Evolutionary conservation across 2,113 vertebrate genomes (phyloP), one percentile per base, ranked within the genome.

Genomic region (Ursus arctos): DNA sequence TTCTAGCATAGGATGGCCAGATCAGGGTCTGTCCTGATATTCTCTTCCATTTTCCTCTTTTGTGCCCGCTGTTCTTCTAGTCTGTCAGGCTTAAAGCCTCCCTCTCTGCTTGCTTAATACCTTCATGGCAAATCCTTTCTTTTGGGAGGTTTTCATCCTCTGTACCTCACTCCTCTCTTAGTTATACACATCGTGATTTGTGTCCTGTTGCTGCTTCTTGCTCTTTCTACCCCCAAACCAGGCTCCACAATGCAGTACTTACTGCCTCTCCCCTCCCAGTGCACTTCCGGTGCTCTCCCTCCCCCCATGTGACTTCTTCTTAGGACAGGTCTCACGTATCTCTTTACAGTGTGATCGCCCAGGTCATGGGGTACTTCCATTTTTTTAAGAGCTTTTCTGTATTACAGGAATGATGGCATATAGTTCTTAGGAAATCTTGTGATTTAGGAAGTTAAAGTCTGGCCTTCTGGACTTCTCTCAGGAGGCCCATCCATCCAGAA

Each of bases 361-460:
- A 4, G 51, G n/a, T n/a, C 53, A 57, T 88, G 40, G 15, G 55
- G 10, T 28, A 9, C 24, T 18, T 16, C 21, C n/a, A 7, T 12
- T 72, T 72, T 69, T 67, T 15, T 80, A 59, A 47, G 55, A 74
- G 47, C 5, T 90, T 71, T 43, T 91, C 26, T 88, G 65, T 12
- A 80, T n/a, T 21, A 7, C 77, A 33, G 14, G 21, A 76, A 1
- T 14, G 24, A 22, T 55, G 33, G 9, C n/a, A 76, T 92, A 57
- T 4, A 33, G 40, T 63, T 59, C 28, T 61, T 76, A 93, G 76
- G 40, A 84, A 84, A 95, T 76, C 59, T 26, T 91, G 22, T 77
- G 18, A 76, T 81, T 83, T 76, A 81, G 13, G 49, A 69, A 49
- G 59, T 40, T 61, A 83, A 40, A 61, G 9, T 71, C 57, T 85